A percentile compares a stretch with the other conserved stretches of the same genome.
phyloP scores from a whole-genome alignment of 2,797 vertebrate species.

The Basileuterus tristriatus region DNA sequence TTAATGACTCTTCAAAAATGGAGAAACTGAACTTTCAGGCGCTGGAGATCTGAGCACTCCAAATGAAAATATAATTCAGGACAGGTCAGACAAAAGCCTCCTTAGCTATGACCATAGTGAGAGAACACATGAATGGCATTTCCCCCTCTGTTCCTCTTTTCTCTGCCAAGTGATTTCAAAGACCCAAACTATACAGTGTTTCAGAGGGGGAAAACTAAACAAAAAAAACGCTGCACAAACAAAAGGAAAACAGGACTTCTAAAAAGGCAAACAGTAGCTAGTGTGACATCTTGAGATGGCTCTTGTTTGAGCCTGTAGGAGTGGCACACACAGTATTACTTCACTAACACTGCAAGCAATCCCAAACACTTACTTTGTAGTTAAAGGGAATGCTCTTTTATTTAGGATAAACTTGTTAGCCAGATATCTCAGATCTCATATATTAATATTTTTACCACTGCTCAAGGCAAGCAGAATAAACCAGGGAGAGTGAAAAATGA shows the following conservation, averaged over 20 bases:
- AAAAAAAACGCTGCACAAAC: too few relatives aligned
- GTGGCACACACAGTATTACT: too few relatives aligned
- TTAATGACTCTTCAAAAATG: background rate
- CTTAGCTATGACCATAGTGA: background rate
- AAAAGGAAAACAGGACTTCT: background rate
- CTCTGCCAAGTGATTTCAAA: background rate
- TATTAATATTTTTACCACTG: background rate
- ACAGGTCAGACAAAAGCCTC: background rate
- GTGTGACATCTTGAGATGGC: background rate
- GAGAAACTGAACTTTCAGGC: background rate
- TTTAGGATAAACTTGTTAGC: background rate
- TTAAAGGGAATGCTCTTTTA: background rate
- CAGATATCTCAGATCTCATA: background rate
- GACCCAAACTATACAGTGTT: accelerated
- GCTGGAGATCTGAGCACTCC: background rate
- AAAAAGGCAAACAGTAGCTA: background rate
- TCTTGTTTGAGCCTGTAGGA: background rate
- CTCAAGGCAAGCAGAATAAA: background rate
- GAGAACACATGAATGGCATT: background rate
- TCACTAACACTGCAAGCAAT: background rate
- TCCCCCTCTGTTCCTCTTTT: background rate
- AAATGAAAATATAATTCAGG: background rate
- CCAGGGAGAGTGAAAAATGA: background rate
- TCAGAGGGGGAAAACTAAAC: background rate
- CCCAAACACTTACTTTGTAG: background rate